These are phyloP conservation scores for Pemphredon lugubris DNA, from an alignment of 2,888 invertebrate genomes.

Conservation along the genomic window DNA sequence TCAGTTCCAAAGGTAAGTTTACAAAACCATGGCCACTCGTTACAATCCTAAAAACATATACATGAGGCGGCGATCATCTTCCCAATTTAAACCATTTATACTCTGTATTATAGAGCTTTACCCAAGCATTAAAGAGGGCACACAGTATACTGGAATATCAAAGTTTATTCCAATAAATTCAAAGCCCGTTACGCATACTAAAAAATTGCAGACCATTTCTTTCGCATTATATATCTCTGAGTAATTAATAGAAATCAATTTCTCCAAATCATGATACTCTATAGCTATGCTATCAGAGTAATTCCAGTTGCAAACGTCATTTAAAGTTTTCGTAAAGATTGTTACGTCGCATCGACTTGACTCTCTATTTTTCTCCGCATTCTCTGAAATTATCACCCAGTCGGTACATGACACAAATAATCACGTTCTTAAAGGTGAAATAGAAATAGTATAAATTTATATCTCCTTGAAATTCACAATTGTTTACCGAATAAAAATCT, in stretches of 20 bases:
- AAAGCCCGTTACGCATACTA: conserved; percentile 47
- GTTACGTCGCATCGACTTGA: neutral
- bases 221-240: conserved; percentile 47
- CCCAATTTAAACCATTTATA: too few relatives aligned
- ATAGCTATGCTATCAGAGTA: conserved; percentile 57
- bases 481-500: neutral
- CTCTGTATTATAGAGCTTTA: too few relatives aligned
- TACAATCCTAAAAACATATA: conserved; percentile 72
- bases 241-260: conserved; percentile 58
- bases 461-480: neutral
- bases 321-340: conserved; percentile 21
- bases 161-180: conserved; percentile 70
- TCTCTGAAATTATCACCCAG: conserved; percentile 9
- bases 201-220: conserved; percentile 36
- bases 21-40: conserved; percentile 65
- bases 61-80: too few relatives aligned
- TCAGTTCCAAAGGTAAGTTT: conserved; percentile 58
- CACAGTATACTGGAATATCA: conserved; percentile 62
- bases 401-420: neutral
- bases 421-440: neutral
- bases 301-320: conserved; percentile 58
- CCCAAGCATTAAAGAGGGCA: conserved; percentile 73
- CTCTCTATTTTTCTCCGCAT: neutral
- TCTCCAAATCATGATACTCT: conserved; percentile 65
- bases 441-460: neutral